Percentiles rank a stretch among this genome's conserved stretches.
Evolutionary conservation across 2,797 vertebrate species (phyloP).

Genomic region (Xenentodon cancila): DNA sequence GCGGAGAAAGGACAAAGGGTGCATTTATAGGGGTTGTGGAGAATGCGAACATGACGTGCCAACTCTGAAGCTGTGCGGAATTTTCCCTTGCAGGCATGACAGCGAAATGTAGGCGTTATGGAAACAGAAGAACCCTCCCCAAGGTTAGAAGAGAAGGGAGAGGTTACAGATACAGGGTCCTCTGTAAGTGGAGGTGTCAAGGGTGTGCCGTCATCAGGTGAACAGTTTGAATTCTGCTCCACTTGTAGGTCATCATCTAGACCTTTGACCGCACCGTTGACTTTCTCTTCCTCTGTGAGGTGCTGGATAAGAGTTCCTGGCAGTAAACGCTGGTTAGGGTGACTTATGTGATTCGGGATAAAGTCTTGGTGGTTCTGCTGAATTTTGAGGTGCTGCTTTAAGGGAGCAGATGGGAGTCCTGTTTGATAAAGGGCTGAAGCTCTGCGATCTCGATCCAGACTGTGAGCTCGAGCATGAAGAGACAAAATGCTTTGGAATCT

Average conservation of each 20-base stretch:
- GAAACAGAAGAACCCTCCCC: conserved; percentile 60
- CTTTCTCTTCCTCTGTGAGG: conserved; percentile 80
- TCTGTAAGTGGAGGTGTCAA: conserved; percentile 80
- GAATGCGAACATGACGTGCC: conserved; percentile 91
- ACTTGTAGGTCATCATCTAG: conserved; percentile 71
- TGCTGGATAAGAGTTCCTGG: conserved; percentile 71
- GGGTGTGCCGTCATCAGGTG: conserved; percentile 72
- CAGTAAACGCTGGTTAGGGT: conserved; percentile 63
- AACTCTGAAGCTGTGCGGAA: conserved; percentile 92
- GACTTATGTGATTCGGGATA: conserved; percentile 65
- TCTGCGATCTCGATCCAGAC: conserved; percentile 82
- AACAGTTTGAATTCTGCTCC: conserved; percentile 66
- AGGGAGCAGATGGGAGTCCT: conserved; percentile 48
- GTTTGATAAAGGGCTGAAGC: conserved; percentile 79
- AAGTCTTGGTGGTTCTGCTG: conserved; percentile 77
- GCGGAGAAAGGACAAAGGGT: conserved; percentile 91
- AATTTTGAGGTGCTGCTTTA: conserved; percentile 80
- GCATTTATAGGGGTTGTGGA: conserved; percentile 94
- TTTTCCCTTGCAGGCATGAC: conserved; percentile 94
- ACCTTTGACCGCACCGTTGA: conserved; percentile 66
- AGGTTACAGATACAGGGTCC: conserved; percentile 70
- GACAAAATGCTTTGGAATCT: conserved; percentile 95
- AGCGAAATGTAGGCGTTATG: conserved; percentile 83
- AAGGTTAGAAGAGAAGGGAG: conserved; percentile 67
- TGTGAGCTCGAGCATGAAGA: conserved; percentile 90